Conservation (phyloP, 2,113 vertebrate species). For the Syngnathus typhle region DNA sequence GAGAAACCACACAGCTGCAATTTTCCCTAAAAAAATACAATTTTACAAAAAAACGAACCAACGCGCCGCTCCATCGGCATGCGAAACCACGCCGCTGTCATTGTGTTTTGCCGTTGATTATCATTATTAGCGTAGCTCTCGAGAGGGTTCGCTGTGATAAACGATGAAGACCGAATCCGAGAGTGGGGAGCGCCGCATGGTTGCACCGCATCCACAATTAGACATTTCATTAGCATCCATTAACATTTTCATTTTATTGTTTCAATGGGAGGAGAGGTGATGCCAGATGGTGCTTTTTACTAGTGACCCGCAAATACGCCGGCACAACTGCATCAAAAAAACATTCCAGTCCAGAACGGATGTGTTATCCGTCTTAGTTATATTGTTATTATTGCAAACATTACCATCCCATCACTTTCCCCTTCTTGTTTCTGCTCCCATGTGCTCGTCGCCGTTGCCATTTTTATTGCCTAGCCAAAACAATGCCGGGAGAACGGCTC, state of each 20-base stretch:
- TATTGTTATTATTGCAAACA: background rate
- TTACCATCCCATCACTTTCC: background rate
- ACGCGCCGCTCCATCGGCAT: conserved; percentile 25
- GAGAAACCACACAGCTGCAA: too few species aligned
- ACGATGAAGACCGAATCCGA: conserved; percentile 50
- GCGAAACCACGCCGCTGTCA: conserved; percentile 44
- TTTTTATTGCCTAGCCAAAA: background rate
- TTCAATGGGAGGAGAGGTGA: conserved; percentile 51
- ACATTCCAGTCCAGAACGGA: background rate
- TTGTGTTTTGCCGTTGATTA: conserved; percentile 53
- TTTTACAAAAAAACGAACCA: conserved; percentile 45
- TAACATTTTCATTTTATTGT: conserved; percentile 70
- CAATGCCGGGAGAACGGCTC: background rate
- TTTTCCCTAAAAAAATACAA: background rate
- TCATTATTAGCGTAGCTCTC: conserved; percentile 39
- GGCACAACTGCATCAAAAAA: conserved; percentile 3
- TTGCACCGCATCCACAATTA: conserved; percentile 69
- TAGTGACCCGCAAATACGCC: conserved; percentile 63
- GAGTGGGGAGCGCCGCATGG: conserved; percentile 48
- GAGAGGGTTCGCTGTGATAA: conserved; percentile 51
- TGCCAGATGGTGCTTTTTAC: conserved; percentile 53
- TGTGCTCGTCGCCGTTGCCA: background rate
- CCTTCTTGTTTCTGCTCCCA: background rate
- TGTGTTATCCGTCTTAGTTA: background rate
- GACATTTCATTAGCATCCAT: conserved; percentile 72